Percentiles rank a stretch among this genome's conserved stretches.
These are phyloP conservation scores for Cryptocephalus primarius DNA, from an alignment of 2,888 invertebrate genomes.

Conservation along the genomic window DNA sequence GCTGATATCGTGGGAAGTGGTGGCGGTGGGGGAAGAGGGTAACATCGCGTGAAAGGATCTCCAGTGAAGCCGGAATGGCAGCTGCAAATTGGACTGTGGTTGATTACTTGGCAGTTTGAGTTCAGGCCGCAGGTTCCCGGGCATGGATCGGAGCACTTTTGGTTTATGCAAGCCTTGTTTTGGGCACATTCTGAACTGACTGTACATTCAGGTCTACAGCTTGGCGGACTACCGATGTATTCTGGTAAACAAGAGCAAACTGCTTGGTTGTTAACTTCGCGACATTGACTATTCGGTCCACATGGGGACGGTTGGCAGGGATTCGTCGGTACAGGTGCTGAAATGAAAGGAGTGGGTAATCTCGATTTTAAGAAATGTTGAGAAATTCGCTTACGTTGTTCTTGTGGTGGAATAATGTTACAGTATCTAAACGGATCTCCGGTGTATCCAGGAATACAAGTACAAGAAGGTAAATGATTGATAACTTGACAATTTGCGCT, in stretches of 20 bases:
- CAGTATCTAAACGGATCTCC: slow-evolving; percentile 68
- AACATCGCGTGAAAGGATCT: slow-evolving; percentile 69
- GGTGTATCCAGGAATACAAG: slow-evolving; percentile 51
- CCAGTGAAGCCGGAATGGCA: slow-evolving; percentile 64
- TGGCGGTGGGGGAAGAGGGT: slow-evolving; percentile 35
- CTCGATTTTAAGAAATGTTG: not conserved
- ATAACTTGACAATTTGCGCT: slow-evolving; percentile 65
- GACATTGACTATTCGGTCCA: slow-evolving; percentile 71
- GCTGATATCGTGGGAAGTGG: slow-evolving; percentile 16
- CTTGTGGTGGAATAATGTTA: slow-evolving; percentile 28
- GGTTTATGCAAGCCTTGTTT: slow-evolving; percentile 68
- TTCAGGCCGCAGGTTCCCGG: slow-evolving; percentile 69
- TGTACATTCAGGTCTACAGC: slow-evolving; percentile 74
- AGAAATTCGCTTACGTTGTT: slow-evolving; percentile 16
- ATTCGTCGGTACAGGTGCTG: slow-evolving; percentile 31
- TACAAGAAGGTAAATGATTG: slow-evolving; percentile 66
- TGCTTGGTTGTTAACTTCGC: slow-evolving; percentile 58
- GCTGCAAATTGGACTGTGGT: slow-evolving; percentile 73
- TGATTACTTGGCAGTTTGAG: slow-evolving; percentile 67
- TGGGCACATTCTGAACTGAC: slow-evolving; percentile 72
- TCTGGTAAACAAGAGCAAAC: slow-evolving; percentile 67
- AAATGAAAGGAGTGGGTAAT: slow-evolving; percentile 5
- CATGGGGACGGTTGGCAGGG: slow-evolving; percentile 72
- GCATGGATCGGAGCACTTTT: slow-evolving; percentile 73
- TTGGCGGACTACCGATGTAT: slow-evolving; percentile 65